phyloP scores from a whole-genome alignment of 2,797 vertebrate species.

The Schizothorax lantsangensis region DNA sequence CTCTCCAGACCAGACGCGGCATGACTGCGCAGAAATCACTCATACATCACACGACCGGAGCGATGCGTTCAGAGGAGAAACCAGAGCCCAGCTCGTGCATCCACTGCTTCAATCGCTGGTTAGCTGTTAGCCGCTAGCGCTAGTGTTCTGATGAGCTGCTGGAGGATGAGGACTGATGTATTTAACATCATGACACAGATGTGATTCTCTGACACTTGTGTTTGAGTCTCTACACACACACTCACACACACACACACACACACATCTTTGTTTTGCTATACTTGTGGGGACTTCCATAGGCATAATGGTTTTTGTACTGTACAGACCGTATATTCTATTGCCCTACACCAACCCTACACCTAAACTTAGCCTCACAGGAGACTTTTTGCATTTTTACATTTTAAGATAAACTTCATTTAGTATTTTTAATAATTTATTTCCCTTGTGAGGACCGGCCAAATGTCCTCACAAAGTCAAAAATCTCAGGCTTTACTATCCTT shows the following conservation, averaged over 20 bases:
- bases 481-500: too few relatives aligned
- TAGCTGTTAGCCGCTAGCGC: background rate
- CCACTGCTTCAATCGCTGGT: background rate
- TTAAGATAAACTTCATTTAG: too few relatives aligned
- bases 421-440: too few relatives aligned
- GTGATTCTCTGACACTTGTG: background rate
- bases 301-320: too few relatives aligned
- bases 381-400: too few relatives aligned
- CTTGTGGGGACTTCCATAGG: too few relatives aligned
- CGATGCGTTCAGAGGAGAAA: background rate
- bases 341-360: too few relatives aligned
- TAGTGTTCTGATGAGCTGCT: background rate
- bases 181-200: background rate
- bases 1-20: background rate
- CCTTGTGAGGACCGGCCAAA: too few relatives aligned
- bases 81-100: background rate
- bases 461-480: too few relatives aligned
- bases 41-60: background rate
- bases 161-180: background rate
- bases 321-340: too few relatives aligned
- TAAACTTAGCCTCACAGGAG: too few relatives aligned
- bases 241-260: background rate
- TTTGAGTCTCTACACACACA: background rate
- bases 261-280: too few relatives aligned
- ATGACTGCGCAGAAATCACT: background rate